These are phyloP conservation scores for Leptinotarsa texana DNA, from an alignment of 1,140 invertebrate genomes.

Conservation along the genomic window DNA sequence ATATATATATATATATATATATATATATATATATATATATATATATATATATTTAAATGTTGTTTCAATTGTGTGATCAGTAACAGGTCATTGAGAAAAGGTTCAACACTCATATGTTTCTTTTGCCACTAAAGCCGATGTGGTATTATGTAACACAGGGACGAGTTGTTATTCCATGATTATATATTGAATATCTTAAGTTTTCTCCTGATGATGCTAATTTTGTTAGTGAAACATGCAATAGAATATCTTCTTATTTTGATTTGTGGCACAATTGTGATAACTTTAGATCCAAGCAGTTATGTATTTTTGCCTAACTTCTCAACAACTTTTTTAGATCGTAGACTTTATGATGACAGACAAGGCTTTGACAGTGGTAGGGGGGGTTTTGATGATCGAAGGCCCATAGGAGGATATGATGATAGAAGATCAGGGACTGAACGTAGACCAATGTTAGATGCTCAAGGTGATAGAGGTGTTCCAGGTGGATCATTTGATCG, in stretches of 20 bases:
- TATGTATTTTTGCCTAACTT: conserved; percentile 12
- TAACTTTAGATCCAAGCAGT: background rate
- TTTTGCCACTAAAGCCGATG: no score
- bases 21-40: no score
- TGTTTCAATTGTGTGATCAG: no score
- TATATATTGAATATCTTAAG: no score
- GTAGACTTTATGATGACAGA: conserved; percentile 36
- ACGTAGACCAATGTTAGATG: conserved; percentile 42
- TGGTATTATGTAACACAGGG: no score
- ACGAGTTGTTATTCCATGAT: no score
- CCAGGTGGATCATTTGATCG: conserved; percentile 19
- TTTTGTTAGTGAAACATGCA: no score
- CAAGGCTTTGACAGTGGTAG: conserved; percentile 21
- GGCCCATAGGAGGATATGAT: conserved; percentile 41
- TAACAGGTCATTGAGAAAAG: no score
- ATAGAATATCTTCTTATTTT: background rate
- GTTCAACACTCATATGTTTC: no score
- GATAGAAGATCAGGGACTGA: conserved; percentile 46
- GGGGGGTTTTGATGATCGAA: conserved; percentile 43
- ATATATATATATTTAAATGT: no score
- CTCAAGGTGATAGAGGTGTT: conserved; percentile 21
- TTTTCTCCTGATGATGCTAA: no score
- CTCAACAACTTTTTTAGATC: conserved; percentile 9
- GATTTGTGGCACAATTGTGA: background rate
- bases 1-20: no score